Base-by-base conservation (phyloP, 2,888 invertebrate species). In the Ptychoptera contaminata region DNA sequence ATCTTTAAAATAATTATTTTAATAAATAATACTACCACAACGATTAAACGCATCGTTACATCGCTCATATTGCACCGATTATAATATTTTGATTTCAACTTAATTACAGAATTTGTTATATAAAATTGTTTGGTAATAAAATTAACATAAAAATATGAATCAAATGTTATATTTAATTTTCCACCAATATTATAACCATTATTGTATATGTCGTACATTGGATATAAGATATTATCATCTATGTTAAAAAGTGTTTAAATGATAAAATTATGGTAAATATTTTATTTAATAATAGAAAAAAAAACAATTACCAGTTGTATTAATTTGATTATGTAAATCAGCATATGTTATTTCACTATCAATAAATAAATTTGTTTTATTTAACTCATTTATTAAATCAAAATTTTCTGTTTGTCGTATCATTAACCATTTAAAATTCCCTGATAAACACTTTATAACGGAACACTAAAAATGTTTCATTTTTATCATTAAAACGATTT, bases 171-270 rank as follows among this genome's bases (percentile, higher is more conserved):
- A 46, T 64, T 65, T 1, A 66, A 47, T 23, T 51, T 46, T 0
- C 63, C 65, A 11, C 65, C 65, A 41, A 60, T 43, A 30, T 53
- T 51, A 32, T 54, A 55, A 2, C 65, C 66, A 35, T 58, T 59
- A 37, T 63, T 63, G 46, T 63, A 66, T 8, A 63, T 55, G 53
- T 65, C 66, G 39, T 56, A 59, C 9, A 57, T 23, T 23, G 23
- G 23, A 29, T 11, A 47, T 40, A n/a, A 48, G 14, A 10, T 3
- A 23, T 23, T 23, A 3, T 23, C 23, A 23, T 23, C 23, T 23
- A 7, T 23, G 23, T 23, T 3, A 5, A 5, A 23, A 23, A 23
- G 23, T n/a, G n/a, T n/a, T n/a, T n/a, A n/a, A n/a, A n/a, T n/a
- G n/a, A n/a, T n/a, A n/a, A n/a, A n/a, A n/a, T n/a, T n/a, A n/a